Evolutionary conservation across 2,113 vertebrate genomes (phyloP).

Genomic region (Odobenus rosmarus): DNA sequence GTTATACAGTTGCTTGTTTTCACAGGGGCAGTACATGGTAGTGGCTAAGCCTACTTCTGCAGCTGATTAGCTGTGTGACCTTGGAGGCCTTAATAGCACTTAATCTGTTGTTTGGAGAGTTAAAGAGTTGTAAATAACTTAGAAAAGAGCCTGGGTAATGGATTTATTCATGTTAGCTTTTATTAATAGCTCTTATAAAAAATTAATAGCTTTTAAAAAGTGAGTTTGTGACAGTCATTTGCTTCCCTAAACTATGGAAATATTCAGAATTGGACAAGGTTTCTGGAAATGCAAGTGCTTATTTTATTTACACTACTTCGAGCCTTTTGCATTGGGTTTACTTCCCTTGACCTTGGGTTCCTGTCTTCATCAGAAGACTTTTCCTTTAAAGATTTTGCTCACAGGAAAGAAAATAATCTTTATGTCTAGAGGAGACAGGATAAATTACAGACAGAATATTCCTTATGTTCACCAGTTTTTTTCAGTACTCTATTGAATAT

Average conservation of each 20-base stretch:
- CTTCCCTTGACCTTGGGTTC: conserved; percentile 18
- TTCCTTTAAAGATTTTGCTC: conserved; percentile 23
- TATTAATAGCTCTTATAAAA: neutral
- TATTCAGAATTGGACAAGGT: neutral
- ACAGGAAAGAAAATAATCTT: conserved; percentile 18
- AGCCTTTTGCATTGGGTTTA: neutral
- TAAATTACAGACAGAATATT: neutral
- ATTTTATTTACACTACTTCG: neutral
- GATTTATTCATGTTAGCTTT: neutral
- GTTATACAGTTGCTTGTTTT: neutral
- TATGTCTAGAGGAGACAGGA: neutral
- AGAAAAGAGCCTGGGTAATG: neutral
- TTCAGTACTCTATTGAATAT: neutral
- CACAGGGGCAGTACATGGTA: neutral
- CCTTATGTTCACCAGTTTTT: neutral
- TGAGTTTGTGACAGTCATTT: conserved; percentile 16
- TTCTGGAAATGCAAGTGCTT: neutral
- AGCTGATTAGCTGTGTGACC: neutral
- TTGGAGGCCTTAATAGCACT: neutral
- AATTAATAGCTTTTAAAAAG: neutral
- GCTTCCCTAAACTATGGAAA: neutral
- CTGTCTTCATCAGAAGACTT: neutral
- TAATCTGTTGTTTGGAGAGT: neutral
- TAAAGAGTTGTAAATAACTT: conserved; percentile 1
- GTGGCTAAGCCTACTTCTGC: neutral